A percentile compares a stretch with the other conserved stretches of the same genome.
phyloP scores from a whole-genome alignment of 1,140 invertebrate species.

The Drosophila carrolli region DNA sequence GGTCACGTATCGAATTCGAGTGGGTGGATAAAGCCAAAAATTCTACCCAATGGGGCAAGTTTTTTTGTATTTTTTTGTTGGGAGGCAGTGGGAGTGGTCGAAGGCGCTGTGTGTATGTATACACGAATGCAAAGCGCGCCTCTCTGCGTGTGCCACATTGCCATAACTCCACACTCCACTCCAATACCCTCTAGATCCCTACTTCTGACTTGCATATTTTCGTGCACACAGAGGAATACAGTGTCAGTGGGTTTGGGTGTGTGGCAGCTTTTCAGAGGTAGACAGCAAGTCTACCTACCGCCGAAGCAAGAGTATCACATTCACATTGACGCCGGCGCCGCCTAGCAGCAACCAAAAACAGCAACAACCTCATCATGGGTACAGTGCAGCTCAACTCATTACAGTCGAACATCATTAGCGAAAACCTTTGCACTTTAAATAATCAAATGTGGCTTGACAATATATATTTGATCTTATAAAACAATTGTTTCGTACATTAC shows the following conservation, averaged over 20 bases:
- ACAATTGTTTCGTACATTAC: too few species aligned
- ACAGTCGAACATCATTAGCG: slow-evolving; percentile 13
- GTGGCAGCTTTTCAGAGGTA: slow-evolving; percentile 59
- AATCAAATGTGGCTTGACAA: too few species aligned
- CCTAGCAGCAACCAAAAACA: slow-evolving; percentile 67
- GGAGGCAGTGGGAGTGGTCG: background rate
- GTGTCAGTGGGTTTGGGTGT: slow-evolving; percentile 17
- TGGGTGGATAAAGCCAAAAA: slow-evolving; percentile 42
- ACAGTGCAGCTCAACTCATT: slow-evolving; percentile 74
- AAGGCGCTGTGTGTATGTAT: slow-evolving; percentile 71
- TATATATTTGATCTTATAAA: too few species aligned
- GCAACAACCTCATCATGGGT: slow-evolving; percentile 47
- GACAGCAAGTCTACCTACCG: slow-evolving; percentile 72
- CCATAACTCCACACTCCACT: slow-evolving; percentile 41
- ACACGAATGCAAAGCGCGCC: slow-evolving; percentile 78
- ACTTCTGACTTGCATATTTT: slow-evolving; percentile 64
- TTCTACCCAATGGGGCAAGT: slow-evolving; percentile 28
- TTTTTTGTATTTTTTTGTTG: slow-evolving; percentile 22
- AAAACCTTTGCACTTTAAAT: slow-evolving; percentile 9
- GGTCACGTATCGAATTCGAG: slow-evolving; percentile 77
- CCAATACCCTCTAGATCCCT: slow-evolving; percentile 12
- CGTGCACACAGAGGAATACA: slow-evolving; percentile 51
- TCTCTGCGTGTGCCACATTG: slow-evolving; percentile 64
- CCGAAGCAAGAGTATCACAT: slow-evolving; percentile 48
- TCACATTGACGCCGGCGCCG: slow-evolving; percentile 62